Base-by-base conservation (phyloP, 2,113 vertebrate genomes). In the Sceloporus undulatus region DNA sequence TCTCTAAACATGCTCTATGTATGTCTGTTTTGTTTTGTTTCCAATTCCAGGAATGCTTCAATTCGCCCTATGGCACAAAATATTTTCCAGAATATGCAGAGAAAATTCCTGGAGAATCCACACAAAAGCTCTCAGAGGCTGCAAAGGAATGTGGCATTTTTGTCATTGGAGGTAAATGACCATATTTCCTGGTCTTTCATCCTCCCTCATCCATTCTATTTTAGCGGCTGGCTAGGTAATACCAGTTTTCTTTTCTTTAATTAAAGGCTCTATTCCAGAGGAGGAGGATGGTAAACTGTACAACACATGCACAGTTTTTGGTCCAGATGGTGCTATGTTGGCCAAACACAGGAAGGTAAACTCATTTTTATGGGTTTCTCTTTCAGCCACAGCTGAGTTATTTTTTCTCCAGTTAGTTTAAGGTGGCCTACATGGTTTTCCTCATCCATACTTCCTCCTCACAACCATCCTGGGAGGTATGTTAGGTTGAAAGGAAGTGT, bases 211-310 rank as follows among this genome's bases (percentile, higher is more conserved):
- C n/a, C 19, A 23, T 65, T 68, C 16, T 85, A 0, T 74, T 84
- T 88, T 2, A 85, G 80, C 27, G 2, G 6, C 48, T 84, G 27
- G 25, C 71, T 91, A 66, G 81, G 48, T 87, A 78, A 52, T 52
- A 0, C 83, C 0, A 75, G 38, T 70, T 91, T 75, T 4, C 76
- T 92, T 96, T 80, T 95, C 1, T 0, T 94, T 87, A 88, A 62
- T 87, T 74, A 62, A 95, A 99, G 99, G 99, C 70, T 99, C 99
- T 56, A 98, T 99, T 93, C 98, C 99, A 27, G 99, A 99, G 91
- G 96, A 98, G 88, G 98, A 99, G 87, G 94, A 89, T 65, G 98
- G 98, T 79, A 99, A 98, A 90, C 90, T 99, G 56, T 99, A 98
- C 88, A 99, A 99, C 88, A 98, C 97, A 2, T 99, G 98, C 38